Percentiles rank a stretch among this genome's conserved stretches.
Evolutionary conservation across 2,113 vertebrate genomes (phyloP).

Genomic region (Hepsetus odoe): DNA sequence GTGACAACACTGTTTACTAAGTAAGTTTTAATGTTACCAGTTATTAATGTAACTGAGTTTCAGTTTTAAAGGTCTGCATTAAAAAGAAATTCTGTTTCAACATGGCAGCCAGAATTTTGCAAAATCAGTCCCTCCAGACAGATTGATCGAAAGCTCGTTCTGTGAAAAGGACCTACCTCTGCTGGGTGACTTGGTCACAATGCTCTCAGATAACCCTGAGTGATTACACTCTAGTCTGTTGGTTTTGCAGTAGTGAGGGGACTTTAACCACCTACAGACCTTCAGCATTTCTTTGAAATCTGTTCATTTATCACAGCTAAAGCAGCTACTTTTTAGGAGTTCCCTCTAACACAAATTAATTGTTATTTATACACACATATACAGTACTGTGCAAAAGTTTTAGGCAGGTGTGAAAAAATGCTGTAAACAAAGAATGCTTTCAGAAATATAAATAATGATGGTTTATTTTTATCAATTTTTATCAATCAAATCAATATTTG

Average conservation of each 20-base stretch:
- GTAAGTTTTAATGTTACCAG: too few species aligned
- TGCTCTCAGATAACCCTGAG: background rate
- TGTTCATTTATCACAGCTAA: background rate
- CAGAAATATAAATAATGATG: too few species aligned
- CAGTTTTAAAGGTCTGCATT: background rate
- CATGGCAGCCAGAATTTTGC: background rate
- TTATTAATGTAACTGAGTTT: background rate
- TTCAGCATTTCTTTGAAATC: constrained; percentile 45
- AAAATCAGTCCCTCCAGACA: background rate
- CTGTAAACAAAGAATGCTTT: too few species aligned
- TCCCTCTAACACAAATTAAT: too few species aligned
- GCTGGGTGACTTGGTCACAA: background rate
- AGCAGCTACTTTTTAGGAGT: background rate
- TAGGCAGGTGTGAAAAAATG: too few species aligned
- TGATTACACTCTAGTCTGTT: background rate
- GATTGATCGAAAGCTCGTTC: background rate
- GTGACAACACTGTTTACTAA: background rate
- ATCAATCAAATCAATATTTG: too few species aligned
- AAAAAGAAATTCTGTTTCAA: background rate
- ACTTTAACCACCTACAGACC: constrained; percentile 1
- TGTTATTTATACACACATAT: too few species aligned
- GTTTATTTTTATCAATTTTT: too few species aligned
- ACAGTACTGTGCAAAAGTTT: too few species aligned
- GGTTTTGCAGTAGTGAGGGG: background rate
- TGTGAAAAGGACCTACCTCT: background rate